These are phyloP conservation scores for Pogonomyrmex californicus DNA, from an alignment of 1,140 invertebrate genomes.

Conservation along the genomic window DNA sequence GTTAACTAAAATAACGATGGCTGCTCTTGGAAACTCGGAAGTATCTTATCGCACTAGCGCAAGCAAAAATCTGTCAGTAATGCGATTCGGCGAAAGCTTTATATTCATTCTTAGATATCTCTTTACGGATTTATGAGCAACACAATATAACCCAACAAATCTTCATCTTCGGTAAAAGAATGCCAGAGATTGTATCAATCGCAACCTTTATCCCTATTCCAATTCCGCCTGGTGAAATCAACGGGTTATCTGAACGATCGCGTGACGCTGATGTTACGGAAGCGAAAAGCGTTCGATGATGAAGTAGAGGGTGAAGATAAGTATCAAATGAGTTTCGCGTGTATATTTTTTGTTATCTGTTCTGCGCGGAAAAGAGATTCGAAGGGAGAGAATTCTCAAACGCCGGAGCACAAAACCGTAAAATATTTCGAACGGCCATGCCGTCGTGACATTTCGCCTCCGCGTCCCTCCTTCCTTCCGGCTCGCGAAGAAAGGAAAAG, in stretches of 20 bases:
- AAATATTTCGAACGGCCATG: slow-evolving; percentile 64
- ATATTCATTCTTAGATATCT: not conserved
- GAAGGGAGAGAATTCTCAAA: not conserved
- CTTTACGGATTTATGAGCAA: not conserved
- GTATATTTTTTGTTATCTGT: slow-evolving; percentile 72
- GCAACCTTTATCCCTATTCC: slow-evolving; percentile 19
- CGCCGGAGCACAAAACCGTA: slow-evolving; percentile 55
- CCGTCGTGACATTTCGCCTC: slow-evolving; percentile 54
- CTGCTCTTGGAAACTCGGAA: slow-evolving; percentile 19
- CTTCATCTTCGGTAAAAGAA: slow-evolving; percentile 9
- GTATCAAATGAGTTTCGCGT: slow-evolving; percentile 66
- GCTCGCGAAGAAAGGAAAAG: slow-evolving; percentile 61
- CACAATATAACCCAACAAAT: not conserved
- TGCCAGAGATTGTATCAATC: slow-evolving; percentile 24
- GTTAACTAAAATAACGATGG: slow-evolving; percentile 17
- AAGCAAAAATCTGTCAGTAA: not conserved
- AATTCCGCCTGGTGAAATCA: slow-evolving; percentile 40
- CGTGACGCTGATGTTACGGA: slow-evolving; percentile 13
- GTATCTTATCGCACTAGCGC: slow-evolving; percentile 3
- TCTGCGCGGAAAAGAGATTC: not conserved
- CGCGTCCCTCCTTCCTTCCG: slow-evolving; percentile 55
- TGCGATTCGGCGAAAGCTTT: not conserved
- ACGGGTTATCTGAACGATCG: slow-evolving; percentile 36
- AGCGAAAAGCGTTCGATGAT: not conserved
- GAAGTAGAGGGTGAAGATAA: slow-evolving; percentile 44